These are phyloP conservation scores for Zeuzera pyrina DNA, from an alignment of 2,888 invertebrate species.

Conservation along the genomic window DNA sequence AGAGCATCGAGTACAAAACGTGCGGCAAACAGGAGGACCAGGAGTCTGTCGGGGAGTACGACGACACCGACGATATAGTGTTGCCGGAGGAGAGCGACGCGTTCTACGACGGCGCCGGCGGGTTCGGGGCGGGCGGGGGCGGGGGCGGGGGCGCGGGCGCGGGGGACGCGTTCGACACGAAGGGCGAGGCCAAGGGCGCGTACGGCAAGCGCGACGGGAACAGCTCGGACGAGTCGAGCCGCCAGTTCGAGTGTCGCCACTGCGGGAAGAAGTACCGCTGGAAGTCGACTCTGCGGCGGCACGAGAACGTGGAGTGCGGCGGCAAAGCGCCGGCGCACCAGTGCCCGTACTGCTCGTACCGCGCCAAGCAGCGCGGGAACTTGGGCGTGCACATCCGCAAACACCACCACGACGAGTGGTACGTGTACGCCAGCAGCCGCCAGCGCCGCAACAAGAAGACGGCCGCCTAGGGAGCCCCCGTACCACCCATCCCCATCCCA, in stretches of 20 bases:
- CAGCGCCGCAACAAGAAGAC: conserved; percentile 64
- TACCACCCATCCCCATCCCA: background rate
- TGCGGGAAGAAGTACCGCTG: conserved; percentile 90
- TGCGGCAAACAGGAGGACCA: conserved; percentile 52
- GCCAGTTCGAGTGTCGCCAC: conserved; percentile 84
- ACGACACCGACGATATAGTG: conserved; percentile 68
- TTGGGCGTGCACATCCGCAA: conserved; percentile 86
- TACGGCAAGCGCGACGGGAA: conserved; percentile 35
- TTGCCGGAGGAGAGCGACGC: conserved; percentile 52
- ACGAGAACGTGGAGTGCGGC: conserved; percentile 88
- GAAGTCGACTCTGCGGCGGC: conserved; percentile 87
- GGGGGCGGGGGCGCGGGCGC: conserved; percentile 13
- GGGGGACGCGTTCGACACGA: conserved; percentile 36
- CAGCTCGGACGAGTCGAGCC: conserved; percentile 64
- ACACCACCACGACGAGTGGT: conserved; percentile 77
- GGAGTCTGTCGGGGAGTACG: conserved; percentile 65
- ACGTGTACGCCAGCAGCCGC: conserved; percentile 63
- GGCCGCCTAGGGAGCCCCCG: conserved; percentile 20
- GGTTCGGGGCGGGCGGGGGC: conserved; percentile 6
- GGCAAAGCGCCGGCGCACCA: conserved; percentile 88
- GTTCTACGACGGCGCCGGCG: conserved; percentile 29
- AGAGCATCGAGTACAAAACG: conserved; percentile 38
- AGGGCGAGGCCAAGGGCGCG: conserved; percentile 45
- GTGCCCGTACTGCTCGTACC: conserved; percentile 84
- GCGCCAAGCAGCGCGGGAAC: conserved; percentile 87